Evolutionary conservation across 2,888 invertebrate species (phyloP), one percentile per base, ranked within the genome.

Genomic region (Hyppa rectilinea): DNA sequence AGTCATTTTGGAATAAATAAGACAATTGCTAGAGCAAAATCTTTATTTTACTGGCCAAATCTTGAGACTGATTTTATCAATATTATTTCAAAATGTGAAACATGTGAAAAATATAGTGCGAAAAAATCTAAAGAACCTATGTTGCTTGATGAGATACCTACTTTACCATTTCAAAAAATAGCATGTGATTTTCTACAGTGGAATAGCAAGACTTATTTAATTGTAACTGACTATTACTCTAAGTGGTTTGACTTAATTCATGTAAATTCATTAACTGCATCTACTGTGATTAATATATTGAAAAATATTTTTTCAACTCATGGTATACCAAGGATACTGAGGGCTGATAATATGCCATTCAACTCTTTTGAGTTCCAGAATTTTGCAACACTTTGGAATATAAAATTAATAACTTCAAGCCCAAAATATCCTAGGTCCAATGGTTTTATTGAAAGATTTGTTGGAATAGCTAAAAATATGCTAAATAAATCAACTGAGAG

Each of bases 111-210:
- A 23, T 47, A 47, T 47, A 23, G 47, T 47, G 23, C 47, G 4
- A 47, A 47, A 47, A 47, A 23, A 47, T 47, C 23, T 10, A 47
- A 47, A 47, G 23, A 23, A 47, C 47, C 47, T n/a, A 47, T 47
- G 12, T 47, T 47, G 4, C 47, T 47, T 45, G 45, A 45, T 45
- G 45, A 45, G 45, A 45, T n/a, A 45, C 45, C 45, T 45, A 20
- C n/a, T n/a, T 45, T 45, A 45, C n/a, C 45, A 45, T 45, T 45
- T n/a, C 45, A 45, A 45, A 47, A 26, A 23, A n/a, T 47, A 10
- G 47, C 47, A 12, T 47, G 47, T 47, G 47, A 47, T 47, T 47
- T 47, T 47, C 47, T 47, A 47, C 47, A 47, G 23, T 47, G 47
- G 47, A 47, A n/a, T 10, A 47, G 47, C n/a, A 47, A 47, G 4